phyloP scores from a whole-genome alignment of 2,113 vertebrate species.

The Lota lota region DNA sequence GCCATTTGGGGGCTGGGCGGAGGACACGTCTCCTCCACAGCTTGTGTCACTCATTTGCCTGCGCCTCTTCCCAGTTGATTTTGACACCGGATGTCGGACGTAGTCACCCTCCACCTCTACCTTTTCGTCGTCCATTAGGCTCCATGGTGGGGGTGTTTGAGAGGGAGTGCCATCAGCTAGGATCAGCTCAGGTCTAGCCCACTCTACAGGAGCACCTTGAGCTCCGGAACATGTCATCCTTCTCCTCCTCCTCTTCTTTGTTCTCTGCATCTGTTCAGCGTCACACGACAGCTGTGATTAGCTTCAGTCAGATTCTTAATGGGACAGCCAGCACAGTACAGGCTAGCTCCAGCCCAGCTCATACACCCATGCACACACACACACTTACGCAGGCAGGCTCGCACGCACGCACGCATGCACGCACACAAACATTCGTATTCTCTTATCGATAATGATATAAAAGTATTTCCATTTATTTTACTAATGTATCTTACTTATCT shows the following conservation, averaged over 20 bases:
- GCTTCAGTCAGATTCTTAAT: slow-evolving; percentile 73
- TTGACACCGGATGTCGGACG: slow-evolving; percentile 69
- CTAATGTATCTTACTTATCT: too few species aligned
- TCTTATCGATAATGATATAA: too few species aligned
- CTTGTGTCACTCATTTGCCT: slow-evolving; percentile 67
- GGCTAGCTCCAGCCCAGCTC: slow-evolving; percentile 26
- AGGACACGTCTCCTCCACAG: slow-evolving; percentile 48
- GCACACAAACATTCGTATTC: background rate
- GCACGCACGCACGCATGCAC: slow-evolving; percentile 1
- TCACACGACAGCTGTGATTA: slow-evolving; percentile 74
- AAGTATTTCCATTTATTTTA: too few species aligned
- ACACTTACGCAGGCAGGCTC: slow-evolving; percentile 9
- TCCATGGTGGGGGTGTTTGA: slow-evolving; percentile 61
- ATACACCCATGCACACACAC: slow-evolving; percentile 47
- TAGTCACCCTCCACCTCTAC: slow-evolving; percentile 62
- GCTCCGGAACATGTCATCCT: slow-evolving; percentile 62
- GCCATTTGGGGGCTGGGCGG: slow-evolving; percentile 60
- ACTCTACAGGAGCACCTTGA: slow-evolving; percentile 71
- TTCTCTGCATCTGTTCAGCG: slow-evolving; percentile 71
- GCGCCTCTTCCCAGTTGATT: slow-evolving; percentile 68
- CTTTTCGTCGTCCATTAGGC: slow-evolving; percentile 70
- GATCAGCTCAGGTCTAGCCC: slow-evolving; percentile 69
- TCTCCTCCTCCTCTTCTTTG: slow-evolving; percentile 68
- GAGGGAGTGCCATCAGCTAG: slow-evolving; percentile 65
- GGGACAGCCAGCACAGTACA: slow-evolving; percentile 59